Percentiles rank a stretch among this genome's conserved stretches.
phyloP scores from a whole-genome alignment of 2,797 vertebrate genomes.

The Platalea minor region DNA sequence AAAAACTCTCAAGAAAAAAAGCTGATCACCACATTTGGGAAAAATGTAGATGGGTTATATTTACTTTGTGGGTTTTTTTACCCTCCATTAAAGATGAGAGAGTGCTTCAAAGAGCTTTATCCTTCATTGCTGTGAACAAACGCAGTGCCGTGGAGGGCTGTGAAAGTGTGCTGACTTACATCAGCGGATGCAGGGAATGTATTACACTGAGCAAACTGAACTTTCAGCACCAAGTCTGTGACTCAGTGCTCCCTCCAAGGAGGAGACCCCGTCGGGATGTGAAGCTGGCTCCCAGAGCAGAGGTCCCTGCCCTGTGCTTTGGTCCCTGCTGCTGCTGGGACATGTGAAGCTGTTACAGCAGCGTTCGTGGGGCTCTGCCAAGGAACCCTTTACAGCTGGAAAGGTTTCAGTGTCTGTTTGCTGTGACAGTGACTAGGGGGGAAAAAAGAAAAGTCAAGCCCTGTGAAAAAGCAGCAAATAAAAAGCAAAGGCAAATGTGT shows the following conservation, averaged over 20 bases:
- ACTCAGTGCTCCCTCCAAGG: not conserved
- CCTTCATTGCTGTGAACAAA: not conserved
- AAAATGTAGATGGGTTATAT: not conserved
- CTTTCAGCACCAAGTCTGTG: not conserved
- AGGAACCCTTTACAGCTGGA: not conserved
- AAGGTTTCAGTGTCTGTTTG: not conserved
- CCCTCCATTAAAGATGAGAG: not conserved
- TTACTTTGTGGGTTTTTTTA: not conserved
- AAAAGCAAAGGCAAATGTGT: constrained; percentile 14
- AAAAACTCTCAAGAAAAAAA: not conserved
- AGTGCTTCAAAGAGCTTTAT: not conserved
- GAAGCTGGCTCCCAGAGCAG: not conserved
- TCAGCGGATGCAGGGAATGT: not conserved
- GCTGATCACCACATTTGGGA: not conserved
- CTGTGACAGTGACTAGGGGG: not conserved
- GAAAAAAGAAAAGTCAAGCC: not conserved
- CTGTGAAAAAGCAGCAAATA: not conserved
- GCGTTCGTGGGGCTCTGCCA: not conserved
- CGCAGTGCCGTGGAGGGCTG: not conserved
- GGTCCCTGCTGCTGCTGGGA: not conserved
- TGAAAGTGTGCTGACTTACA: not conserved
- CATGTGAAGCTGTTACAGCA: not conserved
- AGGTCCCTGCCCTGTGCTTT: not conserved
- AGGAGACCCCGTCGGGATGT: not conserved
- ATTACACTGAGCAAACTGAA: not conserved